Base-by-base conservation (phyloP, 2,113 vertebrate genomes). In the Nycticryphes semicollaris region DNA sequence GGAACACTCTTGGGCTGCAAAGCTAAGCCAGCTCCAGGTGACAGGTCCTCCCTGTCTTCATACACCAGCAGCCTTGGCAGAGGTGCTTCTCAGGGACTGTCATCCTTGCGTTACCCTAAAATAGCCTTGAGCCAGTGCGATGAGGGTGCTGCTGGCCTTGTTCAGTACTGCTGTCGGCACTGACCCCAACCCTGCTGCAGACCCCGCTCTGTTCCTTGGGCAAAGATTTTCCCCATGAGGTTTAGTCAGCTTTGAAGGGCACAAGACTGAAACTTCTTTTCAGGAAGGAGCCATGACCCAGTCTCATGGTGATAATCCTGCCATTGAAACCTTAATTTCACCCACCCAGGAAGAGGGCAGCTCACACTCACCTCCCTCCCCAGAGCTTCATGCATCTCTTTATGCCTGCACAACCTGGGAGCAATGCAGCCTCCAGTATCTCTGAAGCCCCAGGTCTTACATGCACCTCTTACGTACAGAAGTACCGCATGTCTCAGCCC, bases 21-120 rank as follows among this genome's bases (percentile, higher is more conserved):
- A 91, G 37, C 22, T 57, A 48, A 77, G 37, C 35, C 1, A 5
- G 66, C n/a, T 79, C 35, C 31, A 64, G 39, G 22, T 47, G 47
- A 10, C 7, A 45, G 12, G 9, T 9, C 4, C 6, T 37, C 35
- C 35, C 35, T 21, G 5, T 17, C 9, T 39, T 68, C 51, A 19
- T 4, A 30, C 0, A 0, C 33, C 0, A 0, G 23, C 39, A 88
- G 31, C 23, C 59, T 48, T 15, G 50, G 45, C 2, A 2, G 50
- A 84, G 30, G 16, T 67, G 35, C 45, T 57, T 81, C 54, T 12
- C 6, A 7, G 50, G 45, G 14, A 21, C 39, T 57, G 50, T 43
- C 9, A 3, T 7, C 64, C 50, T 20, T 5, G 2, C 0, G 0
- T 3, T 59, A 25, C 39, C 43, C 21, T 54, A 62, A 12, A 60